A percentile compares a stretch with the other conserved stretches of the same genome.
phyloP scores from a whole-genome alignment of 2,113 vertebrate species.

The Tiliqua scincoides region DNA sequence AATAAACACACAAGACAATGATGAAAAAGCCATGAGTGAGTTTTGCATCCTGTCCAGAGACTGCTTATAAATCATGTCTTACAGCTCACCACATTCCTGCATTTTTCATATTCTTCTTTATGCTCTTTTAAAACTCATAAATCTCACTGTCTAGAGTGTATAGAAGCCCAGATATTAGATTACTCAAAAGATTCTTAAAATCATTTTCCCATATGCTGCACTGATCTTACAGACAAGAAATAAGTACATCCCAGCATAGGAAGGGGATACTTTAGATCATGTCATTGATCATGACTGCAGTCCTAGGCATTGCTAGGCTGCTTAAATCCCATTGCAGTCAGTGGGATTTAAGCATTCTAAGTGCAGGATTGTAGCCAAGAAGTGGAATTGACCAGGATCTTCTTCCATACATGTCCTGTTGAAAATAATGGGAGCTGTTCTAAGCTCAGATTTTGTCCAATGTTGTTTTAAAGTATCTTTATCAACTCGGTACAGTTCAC shows the following conservation, averaged over 20 bases:
- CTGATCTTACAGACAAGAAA: neutral
- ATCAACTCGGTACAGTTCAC: no score
- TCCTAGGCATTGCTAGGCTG: neutral
- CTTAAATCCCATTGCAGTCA: neutral
- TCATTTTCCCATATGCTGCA: slow-evolving; percentile 8
- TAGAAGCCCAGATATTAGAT: slow-evolving; percentile 15
- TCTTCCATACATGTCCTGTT: neutral
- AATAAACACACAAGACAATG: neutral
- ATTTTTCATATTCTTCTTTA: slow-evolving; percentile 18
- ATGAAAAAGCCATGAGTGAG: neutral
- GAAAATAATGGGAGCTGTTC: neutral
- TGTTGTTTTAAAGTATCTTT: neutral
- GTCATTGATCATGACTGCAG: neutral
- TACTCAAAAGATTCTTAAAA: neutral
- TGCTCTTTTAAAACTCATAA: slow-evolving; percentile 1
- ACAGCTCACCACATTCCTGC: neutral
- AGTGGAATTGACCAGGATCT: neutral
- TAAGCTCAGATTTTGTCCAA: neutral
- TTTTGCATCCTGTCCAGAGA: neutral
- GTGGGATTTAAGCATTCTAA: neutral
- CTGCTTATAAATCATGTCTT: neutral
- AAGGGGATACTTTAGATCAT: neutral
- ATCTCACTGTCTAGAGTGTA: slow-evolving; percentile 10
- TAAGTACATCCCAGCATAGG: neutral
- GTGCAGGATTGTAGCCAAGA: neutral